Evolutionary conservation across 2,113 vertebrate genomes (phyloP), one percentile per base, ranked within the genome.

Genomic region (Spea bombifrons): DNA sequence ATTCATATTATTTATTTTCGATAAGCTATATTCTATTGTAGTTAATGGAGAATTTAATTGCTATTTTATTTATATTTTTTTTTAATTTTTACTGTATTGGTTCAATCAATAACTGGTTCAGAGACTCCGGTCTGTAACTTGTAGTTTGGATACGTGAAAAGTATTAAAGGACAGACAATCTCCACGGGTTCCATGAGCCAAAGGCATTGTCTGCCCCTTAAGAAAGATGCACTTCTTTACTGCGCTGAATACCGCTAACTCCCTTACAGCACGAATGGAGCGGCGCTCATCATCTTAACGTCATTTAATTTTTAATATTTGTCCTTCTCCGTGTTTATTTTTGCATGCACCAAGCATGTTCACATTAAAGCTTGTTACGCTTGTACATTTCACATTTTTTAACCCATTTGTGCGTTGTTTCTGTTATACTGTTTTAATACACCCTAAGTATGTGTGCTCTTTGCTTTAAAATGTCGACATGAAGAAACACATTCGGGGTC

Each of bases 341-440:
- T 87, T 86, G 89, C 93, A 94, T 92, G 93, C 86, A 83, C 67
- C 43, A 76, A 82, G 91, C 92, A 93, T 86, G 84, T 88, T 85
- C 85, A 85, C 87, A 88, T 90, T 91, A 88, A 92, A 91, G 83
- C 88, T 88, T 84, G 87, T 89, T 87, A 84, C 87, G 87, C 86
- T 89, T 82, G 85, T 86, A 43, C 44, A 67, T 85, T 82, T 88
- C 86, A 86, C 50, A 80, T 64, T 57, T 73, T 83, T 46, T 83
- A 81, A n/a, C 86, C 69, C 86, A 76, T 87, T 85, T 74, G 45
- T 80, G 71, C 74, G 12, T 67, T 87, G 84, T 89, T 90, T 88
- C 85, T 88, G 84, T 86, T 90, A 88, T 85, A 85, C 83, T 88
- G 88, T 89, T 83, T 9, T n/a, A 15, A 16, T 1, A 75, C 70